Conservation (phyloP, 2,113 vertebrate genomes). For the Oreocharis arfaki region DNA sequence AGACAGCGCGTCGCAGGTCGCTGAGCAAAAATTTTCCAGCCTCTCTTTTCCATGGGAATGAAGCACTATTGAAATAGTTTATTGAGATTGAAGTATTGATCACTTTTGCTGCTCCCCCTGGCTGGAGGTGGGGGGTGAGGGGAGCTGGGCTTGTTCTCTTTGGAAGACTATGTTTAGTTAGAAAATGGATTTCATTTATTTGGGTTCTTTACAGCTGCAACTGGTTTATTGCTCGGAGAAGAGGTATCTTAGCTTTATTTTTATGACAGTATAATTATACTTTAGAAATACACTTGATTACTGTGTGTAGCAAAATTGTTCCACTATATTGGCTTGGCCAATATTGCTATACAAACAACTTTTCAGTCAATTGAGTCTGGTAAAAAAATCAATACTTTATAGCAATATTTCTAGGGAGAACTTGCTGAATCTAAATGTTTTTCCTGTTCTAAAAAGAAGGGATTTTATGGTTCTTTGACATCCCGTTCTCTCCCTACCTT, state of each 20-base stretch:
- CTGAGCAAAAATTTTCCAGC: constrained; percentile 74
- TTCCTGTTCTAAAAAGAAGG: constrained; percentile 44
- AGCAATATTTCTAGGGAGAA: constrained; percentile 80
- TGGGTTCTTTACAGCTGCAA: constrained; percentile 72
- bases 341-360: constrained; percentile 98
- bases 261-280: constrained; percentile 97
- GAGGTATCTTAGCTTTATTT: constrained; percentile 88
- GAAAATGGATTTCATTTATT: constrained; percentile 74
- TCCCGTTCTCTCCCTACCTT: constrained; percentile 24
- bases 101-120: constrained; percentile 75
- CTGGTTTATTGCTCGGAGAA: constrained; percentile 78
- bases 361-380: constrained; percentile 95
- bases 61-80: constrained; percentile 87
- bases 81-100: constrained; percentile 95
- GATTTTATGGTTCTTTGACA: constrained; percentile 26
- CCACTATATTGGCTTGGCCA: constrained; percentile 88
- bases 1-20: constrained; percentile 78
- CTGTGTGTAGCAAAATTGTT: constrained; percentile 80
- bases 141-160: constrained; percentile 65
- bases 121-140: constrained; percentile 64
- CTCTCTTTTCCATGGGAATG: constrained; percentile 76
- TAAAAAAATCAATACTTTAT: constrained; percentile 92
- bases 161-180: constrained; percentile 73
- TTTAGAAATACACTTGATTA: constrained; percentile 91
- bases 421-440: constrained; percentile 82